phyloP scores from a whole-genome alignment of 2,888 invertebrate genomes.

The Callosobruchus maculatus region DNA sequence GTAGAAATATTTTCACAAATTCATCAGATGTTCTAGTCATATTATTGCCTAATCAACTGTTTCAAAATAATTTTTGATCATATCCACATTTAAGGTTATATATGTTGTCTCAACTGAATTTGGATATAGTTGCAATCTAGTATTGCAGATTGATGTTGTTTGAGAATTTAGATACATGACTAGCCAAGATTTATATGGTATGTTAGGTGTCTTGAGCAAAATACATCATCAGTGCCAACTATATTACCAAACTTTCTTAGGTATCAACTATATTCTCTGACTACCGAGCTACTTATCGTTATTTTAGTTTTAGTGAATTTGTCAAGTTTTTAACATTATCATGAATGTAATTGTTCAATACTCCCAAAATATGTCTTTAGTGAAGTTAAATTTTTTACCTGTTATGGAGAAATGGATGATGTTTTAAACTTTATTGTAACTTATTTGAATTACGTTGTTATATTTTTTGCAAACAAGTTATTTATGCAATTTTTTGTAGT shows the following conservation, averaged over 20 bases:
- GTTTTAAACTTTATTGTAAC: conserved; percentile 25
- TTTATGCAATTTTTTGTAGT: conserved; percentile 20
- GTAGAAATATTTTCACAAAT: too few relatives aligned
- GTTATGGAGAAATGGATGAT: conserved; percentile 7
- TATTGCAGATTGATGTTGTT: neutral
- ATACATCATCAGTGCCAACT: too few relatives aligned
- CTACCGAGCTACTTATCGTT: neutral
- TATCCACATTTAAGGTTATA: neutral
- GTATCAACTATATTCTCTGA: neutral
- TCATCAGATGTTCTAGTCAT: too few relatives aligned
- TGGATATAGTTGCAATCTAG: neutral
- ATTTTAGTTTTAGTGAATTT: neutral
- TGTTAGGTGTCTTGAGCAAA: too few relatives aligned
- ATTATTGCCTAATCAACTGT: neutral
- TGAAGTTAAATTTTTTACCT: neutral
- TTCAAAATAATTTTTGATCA: neutral
- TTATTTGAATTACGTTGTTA: conserved; percentile 20
- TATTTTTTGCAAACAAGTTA: conserved; percentile 16
- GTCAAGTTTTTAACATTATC: conserved; percentile 26
- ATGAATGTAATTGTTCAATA: neutral
- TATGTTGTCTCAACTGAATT: neutral
- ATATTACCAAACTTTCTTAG: neutral
- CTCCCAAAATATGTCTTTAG: neutral
- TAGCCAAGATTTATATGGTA: neutral
- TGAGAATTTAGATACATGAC: neutral